Percentiles rank a stretch among this genome's conserved stretches.
Conservation (phyloP, 2,113 vertebrate genomes). For the Erythrocercus mccallii region DNA sequence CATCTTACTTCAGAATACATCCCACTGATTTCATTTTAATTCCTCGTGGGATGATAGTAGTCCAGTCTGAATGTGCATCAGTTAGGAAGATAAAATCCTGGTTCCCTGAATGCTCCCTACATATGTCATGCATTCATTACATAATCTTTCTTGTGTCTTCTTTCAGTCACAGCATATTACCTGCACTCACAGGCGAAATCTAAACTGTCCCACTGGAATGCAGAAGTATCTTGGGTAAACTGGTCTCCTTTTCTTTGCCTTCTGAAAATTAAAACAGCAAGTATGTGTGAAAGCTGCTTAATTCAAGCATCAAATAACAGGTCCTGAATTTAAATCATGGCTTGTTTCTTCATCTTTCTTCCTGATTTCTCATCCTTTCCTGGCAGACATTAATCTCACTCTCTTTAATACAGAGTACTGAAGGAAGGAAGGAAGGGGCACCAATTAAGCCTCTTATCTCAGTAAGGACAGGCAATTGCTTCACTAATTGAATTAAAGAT, state of each 20-base stretch:
- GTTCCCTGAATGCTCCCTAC: not conserved
- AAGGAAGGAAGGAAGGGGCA: conserved; percentile 22
- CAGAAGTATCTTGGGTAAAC: not conserved
- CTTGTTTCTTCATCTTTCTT: not conserved
- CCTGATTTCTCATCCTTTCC: not conserved
- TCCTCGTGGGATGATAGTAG: not conserved
- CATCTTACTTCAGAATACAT: not conserved
- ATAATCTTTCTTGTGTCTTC: not conserved
- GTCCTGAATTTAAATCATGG: not conserved
- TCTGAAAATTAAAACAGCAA: not conserved
- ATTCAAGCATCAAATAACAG: not conserved
- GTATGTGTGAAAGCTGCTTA: not conserved
- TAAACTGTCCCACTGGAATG: not conserved
- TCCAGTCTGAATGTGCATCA: not conserved
- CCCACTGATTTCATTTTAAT: not conserved
- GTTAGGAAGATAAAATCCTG: not conserved
- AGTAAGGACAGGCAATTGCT: not conserved
- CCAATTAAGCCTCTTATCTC: conserved; percentile 4
- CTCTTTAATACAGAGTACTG: not conserved
- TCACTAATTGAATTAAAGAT: conserved; percentile 23
- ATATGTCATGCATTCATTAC: not conserved
- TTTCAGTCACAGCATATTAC: not conserved
- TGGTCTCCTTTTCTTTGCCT: not conserved
- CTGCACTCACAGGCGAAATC: not conserved
- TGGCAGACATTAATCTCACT: not conserved